Percentiles rank a stretch among this genome's conserved stretches.
These are phyloP conservation scores for Coecobrya sp. DNA, from an alignment of 2,888 invertebrate species.

Conservation along the genomic window DNA sequence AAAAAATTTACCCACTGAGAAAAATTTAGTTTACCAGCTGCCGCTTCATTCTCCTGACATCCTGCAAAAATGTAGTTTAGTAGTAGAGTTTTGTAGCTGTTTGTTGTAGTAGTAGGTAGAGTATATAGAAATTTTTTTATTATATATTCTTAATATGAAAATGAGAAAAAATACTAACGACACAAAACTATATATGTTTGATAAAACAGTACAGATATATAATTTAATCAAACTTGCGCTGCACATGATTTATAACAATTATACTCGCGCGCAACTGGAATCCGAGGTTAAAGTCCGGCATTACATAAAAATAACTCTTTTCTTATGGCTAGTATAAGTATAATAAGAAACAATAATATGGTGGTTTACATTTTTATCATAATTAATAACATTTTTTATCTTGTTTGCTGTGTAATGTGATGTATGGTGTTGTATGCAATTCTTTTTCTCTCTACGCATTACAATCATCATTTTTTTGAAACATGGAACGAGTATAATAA, in stretches of 20 bases:
- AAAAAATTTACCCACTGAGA: constrained; percentile 39
- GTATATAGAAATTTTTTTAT: constrained; percentile 7
- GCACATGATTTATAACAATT: constrained; percentile 78
- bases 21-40: constrained; percentile 30
- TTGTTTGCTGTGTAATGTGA: neutral
- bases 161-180: constrained; percentile 59
- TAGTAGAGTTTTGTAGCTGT: too few relatives aligned
- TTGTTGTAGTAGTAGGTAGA: constrained; percentile 35
- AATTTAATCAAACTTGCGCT: constrained; percentile 80
- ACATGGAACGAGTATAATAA: neutral
- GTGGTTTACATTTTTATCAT: constrained; percentile 75
- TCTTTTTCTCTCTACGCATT: constrained; percentile 5
- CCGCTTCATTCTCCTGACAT: neutral
- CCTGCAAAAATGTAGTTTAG: constrained; percentile 6
- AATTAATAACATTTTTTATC: constrained; percentile 33
- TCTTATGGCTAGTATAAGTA: constrained; percentile 81
- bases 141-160: constrained; percentile 46
- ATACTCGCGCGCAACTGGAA: constrained; percentile 79
- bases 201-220: constrained; percentile 81
- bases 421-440: constrained; percentile 18
- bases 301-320: constrained; percentile 83
- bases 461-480: neutral
- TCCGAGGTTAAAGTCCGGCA: constrained; percentile 82
- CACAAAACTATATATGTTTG: constrained; percentile 66
- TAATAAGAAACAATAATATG: constrained; percentile 81